These are phyloP conservation scores for Andrena minutula DNA, from an alignment of 2,888 invertebrate genomes.

Conservation along the genomic window DNA sequence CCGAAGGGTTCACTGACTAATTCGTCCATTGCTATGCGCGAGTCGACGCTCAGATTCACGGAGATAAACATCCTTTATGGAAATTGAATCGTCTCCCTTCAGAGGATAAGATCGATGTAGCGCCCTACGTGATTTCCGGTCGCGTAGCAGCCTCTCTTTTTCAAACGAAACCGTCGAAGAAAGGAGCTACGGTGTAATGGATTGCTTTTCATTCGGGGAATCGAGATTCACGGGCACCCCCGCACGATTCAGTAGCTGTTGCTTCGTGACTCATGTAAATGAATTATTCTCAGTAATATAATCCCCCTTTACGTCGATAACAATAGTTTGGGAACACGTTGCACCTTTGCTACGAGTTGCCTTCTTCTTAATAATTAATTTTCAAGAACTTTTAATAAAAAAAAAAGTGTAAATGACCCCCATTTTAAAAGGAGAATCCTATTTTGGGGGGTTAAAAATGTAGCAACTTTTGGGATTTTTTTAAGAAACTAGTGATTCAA, in stretches of 20 bases:
- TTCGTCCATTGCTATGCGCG: slow-evolving; percentile 47
- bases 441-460: too few species aligned
- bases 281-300: not conserved
- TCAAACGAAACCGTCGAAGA: slow-evolving; percentile 33
- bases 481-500: too few species aligned
- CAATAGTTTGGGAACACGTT: not conserved
- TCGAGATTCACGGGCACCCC: slow-evolving; percentile 15
- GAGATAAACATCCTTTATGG: slow-evolving; percentile 67
- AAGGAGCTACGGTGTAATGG: slow-evolving; percentile 32
- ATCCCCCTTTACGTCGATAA: not conserved
- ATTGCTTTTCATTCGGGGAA: slow-evolving; percentile 43
- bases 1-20: slow-evolving; percentile 29
- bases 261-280: slow-evolving; percentile 35
- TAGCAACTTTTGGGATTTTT: too few species aligned
- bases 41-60: slow-evolving; percentile 32
- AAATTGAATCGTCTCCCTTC: slow-evolving; percentile 61
- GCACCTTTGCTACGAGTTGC: not conserved
- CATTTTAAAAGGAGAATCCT: too few species aligned
- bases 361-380: not conserved
- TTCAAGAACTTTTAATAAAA: not conserved
- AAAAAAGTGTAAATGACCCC: too few species aligned
- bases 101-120: slow-evolving; percentile 52
- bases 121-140: slow-evolving; percentile 54
- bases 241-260: not conserved
- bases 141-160: slow-evolving; percentile 18